phyloP scores from a whole-genome alignment of 2,113 vertebrate genomes.

The Colaptes auratus region DNA sequence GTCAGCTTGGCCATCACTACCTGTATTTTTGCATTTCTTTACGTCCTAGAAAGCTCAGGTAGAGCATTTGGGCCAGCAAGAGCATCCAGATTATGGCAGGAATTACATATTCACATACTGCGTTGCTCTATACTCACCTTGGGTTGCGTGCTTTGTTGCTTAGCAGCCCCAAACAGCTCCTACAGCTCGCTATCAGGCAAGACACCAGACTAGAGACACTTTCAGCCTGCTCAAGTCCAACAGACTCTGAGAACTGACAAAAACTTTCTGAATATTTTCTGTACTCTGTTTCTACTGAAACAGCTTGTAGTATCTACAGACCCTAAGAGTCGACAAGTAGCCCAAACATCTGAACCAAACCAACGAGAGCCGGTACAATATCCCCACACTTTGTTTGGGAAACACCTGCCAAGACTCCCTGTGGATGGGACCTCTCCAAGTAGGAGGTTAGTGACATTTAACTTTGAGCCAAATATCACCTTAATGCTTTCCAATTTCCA shows the following conservation, averaged over 20 bases:
- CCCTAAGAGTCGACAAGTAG: neutral
- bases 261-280: neutral
- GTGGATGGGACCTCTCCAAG: fast-evolving
- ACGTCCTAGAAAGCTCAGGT: neutral
- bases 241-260: neutral
- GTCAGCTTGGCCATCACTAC: neutral
- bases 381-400: neutral
- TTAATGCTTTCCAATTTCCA: neutral
- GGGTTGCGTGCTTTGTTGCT: neutral
- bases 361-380: neutral
- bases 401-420: neutral
- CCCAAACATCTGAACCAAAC: neutral
- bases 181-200: neutral
- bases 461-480: neutral
- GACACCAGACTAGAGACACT: neutral
- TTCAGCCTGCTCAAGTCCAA: neutral
- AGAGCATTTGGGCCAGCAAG: neutral
- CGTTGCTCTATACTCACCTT: neutral
- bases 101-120: neutral
- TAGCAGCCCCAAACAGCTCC: neutral
- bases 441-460: neutral
- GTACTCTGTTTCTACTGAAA: neutral
- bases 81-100: neutral
- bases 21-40: fast-evolving
- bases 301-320: no score